Base-by-base conservation (phyloP, 2,113 vertebrate genomes). In the Elephantulus edwardii region DNA sequence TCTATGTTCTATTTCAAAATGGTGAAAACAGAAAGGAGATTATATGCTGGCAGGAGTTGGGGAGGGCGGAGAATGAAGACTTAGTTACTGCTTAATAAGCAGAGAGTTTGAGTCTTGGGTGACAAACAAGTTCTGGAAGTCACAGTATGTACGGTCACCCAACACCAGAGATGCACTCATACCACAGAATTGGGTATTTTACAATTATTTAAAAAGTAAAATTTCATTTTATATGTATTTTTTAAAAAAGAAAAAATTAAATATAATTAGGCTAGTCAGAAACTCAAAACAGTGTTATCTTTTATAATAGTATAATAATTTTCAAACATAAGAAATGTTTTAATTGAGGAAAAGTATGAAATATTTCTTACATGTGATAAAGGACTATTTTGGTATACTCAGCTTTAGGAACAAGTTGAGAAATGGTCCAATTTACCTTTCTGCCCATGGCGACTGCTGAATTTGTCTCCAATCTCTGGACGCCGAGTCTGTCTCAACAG, bases 401-500 rank as follows among this genome's bases (percentile, higher is more conserved):
- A 48, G 76, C 60, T 78, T 62, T 72, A 64, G 52, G n/a, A 83
- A 64, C 22, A 78, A 82, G 44, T 38, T 44, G 44, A 64, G 38
- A 89, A 93, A 83, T 58, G 1, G 19, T 5, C 68, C 30, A 19
- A 30, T 66, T 95, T 96, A 99, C 99, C 99, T 99, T 99, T 99
- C 95, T 99, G 99, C 22, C 99, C 99, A 20, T 99, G 99, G 42
- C 99, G 98, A 97, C 99, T 99, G 96, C 99, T 99, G 97, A 99
- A 99, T 87, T 99, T 99, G 97, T 99, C 99, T 95, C 99, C 99
- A 40, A 99, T 99, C 97, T 99, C 99, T 0, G 99, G 99, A 20
- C 99, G 98, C 89, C 99, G 98, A 0, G 99, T 99, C 97, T 99
- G 99, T 83, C 99, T 98, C 94, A 99, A 97, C n/a, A 99, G 97